Conservation (phyloP, 1,140 invertebrate genomes). For the Calephelis nemesis region DNA sequence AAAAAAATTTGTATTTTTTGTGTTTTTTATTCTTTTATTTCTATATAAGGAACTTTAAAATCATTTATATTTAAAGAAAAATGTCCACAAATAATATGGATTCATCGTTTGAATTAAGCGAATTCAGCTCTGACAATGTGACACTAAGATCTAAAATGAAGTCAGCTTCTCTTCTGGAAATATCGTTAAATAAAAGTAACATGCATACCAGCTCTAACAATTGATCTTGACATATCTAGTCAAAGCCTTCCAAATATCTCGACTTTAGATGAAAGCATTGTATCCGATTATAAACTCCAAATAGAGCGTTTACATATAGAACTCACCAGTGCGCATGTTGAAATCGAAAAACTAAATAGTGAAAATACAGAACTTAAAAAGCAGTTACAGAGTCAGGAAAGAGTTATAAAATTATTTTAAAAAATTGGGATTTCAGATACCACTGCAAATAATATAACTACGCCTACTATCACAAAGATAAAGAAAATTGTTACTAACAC, state of each 20-base stretch:
- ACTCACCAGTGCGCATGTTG: not conserved
- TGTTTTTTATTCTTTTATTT: too few species aligned
- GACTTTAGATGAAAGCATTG: not conserved
- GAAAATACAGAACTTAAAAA: conserved; percentile 1
- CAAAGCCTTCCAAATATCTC: not conserved
- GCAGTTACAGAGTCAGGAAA: not conserved
- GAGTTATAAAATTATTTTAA: not conserved
- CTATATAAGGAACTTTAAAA: too few species aligned
- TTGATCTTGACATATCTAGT: not conserved
- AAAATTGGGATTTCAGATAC: not conserved
- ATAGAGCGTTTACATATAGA: not conserved
- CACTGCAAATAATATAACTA: not conserved
- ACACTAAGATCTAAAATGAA: conserved; percentile 1
- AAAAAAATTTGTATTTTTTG: too few species aligned
- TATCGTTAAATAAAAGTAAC: not conserved
- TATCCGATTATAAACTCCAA: not conserved
- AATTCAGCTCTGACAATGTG: not conserved
- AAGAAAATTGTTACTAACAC: too few species aligned
- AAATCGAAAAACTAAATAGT: not conserved
- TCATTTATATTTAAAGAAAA: too few species aligned
- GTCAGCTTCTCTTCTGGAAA: not conserved
- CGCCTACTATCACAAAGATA: not conserved
- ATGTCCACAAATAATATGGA: not conserved
- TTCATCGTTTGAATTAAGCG: not conserved
- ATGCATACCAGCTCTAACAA: not conserved